Base-by-base conservation (phyloP, 2,797 vertebrate genomes). In the Craterocephalus amniculus region DNA sequence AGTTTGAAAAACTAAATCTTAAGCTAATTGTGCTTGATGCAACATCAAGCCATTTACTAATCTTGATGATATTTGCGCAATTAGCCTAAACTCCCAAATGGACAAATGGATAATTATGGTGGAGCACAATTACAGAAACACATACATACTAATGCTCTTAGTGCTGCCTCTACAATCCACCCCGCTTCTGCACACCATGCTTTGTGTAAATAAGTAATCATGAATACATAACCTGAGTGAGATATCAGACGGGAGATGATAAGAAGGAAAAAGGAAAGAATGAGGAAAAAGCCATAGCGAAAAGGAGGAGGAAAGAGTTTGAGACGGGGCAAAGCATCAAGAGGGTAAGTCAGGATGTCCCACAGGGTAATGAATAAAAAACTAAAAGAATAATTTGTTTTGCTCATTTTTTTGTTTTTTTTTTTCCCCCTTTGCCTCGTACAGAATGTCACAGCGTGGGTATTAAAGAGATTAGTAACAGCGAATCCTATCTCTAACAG, bases 331-430 rank as follows among this genome's bases (percentile, higher is more conserved):
- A 87, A 83, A 86, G 73, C 74, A 80, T 79, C 67, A 63, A 89
- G 72, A 86, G 81, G 83, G 62, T 67, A 74, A 80, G 76, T 75
- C 72, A 78, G 71, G 67, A 80, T 83, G 75, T 87, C 83, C 86
- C 77, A 0, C 71, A 73, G 81, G 38, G 85, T 86, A 62, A 87
- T 90, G 80, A 91, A 90, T 90, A 92, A 85, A 89, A 40, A 76
- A 90, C 66, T 22, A 83, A 87, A 82, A 79, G 69, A 84, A 87
- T 86, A 70, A 88, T 86, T 83, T 9, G n/a, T n/a, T n/a, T n/a
- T n/a, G n/a, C n/a, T n/a, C n/a, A n/a, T n/a, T 6, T 80, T 24
- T 31, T 31, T 4, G 12, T 38, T 13, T 14, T 38, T 38, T 11
- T 13, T 36, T 12, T 36, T 38, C 14, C 18, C 84, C 80, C 63